Evolutionary conservation across 2,888 invertebrate species (phyloP), one percentile per base, ranked within the genome.

Genomic region (Melipona bicolor): DNA sequence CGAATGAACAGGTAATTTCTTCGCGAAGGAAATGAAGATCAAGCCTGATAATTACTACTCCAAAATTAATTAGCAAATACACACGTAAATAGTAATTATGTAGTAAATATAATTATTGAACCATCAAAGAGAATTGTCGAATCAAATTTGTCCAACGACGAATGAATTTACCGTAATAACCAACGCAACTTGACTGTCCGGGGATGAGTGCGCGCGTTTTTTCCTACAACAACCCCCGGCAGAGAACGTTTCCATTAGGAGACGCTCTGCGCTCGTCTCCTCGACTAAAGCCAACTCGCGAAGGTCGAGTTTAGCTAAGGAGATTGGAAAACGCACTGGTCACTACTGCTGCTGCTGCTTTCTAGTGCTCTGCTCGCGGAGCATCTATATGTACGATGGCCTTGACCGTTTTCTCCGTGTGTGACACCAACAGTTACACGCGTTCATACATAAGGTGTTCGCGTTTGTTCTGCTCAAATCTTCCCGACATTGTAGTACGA

Each of bases 391-490:
- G 82, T 81, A 67, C 88, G 73, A 69, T 91, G 91, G 90, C 91
- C 91, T 91, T 91, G 91, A 91, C 91, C 91, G 91, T 88, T 91
- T 91, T 90, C 87, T 86, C 85, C 84, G 82, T 87, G 82, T 81
- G 81, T 79, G 80, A 84, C 85, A 77, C 79, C 80, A 61, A 83
- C 69, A 87, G 84, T 84, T 87, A 82, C 80, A 83, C 79, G 71
- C 78, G 67, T 43, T 52, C 67, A 52, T 71, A 50, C 72, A 81
- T 67, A 52, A 21, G 65, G 54, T 71, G 81, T 32, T 61, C 79
- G 69, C 19, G 43, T 36, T 68, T n/a, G 4, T 24, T 11, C 4
- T 5, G 17, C 3, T 19, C 49, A 5, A 17, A 32, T 1, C 13
- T n/a, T 59, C 32, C 19, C 43, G 43, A 43, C 9, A 43, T 43